These are phyloP conservation scores for Phyllopteryx taeniolatus DNA, from an alignment of 2,113 vertebrate species.

Conservation along the genomic window DNA sequence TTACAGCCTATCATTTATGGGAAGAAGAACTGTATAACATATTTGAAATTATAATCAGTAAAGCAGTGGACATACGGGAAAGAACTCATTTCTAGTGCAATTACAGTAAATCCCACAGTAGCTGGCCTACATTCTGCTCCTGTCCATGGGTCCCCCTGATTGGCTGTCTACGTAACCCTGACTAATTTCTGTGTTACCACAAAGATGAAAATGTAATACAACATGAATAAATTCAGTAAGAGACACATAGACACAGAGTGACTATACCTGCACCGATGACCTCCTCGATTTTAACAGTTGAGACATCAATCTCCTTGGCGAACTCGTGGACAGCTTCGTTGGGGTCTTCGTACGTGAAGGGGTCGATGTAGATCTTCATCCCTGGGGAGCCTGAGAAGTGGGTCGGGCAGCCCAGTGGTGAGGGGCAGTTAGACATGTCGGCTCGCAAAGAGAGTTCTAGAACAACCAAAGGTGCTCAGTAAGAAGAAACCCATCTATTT, in stretches of 20 bases:
- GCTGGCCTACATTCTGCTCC: conserved; percentile 54
- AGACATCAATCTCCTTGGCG: conserved; percentile 98
- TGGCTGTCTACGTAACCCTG: conserved; percentile 25
- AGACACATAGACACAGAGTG: not conserved
- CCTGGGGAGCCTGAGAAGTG: conserved; percentile 89
- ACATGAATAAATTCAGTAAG: conserved; percentile 7
- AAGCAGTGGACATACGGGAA: conserved; percentile 29
- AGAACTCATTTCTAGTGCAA: conserved; percentile 48
- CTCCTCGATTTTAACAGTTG: conserved; percentile 98
- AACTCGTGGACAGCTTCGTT: conserved; percentile 97
- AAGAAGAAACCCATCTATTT: conserved; percentile 18
- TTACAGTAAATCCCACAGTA: conserved; percentile 36
- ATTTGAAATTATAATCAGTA: conserved; percentile 22
- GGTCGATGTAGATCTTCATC: conserved; percentile 99
- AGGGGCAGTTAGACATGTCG: conserved; percentile 78
- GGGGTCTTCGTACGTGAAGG: conserved; percentile 97
- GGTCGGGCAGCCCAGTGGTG: conserved; percentile 77
- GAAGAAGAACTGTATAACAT: conserved; percentile 6
- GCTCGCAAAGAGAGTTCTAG: conserved; percentile 77
- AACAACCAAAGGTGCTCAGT: conserved; percentile 66
- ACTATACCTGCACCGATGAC: conserved; percentile 95
- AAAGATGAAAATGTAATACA: not conserved
- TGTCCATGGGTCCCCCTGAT: conserved; percentile 26
- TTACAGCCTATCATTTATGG: not conserved
- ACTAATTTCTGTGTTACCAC: conserved; percentile 13